A percentile compares a stretch with the other conserved stretches of the same genome.
Evolutionary conservation across 2,888 invertebrate genomes (phyloP).

Genomic region (Lasioglossum villosulum): DNA sequence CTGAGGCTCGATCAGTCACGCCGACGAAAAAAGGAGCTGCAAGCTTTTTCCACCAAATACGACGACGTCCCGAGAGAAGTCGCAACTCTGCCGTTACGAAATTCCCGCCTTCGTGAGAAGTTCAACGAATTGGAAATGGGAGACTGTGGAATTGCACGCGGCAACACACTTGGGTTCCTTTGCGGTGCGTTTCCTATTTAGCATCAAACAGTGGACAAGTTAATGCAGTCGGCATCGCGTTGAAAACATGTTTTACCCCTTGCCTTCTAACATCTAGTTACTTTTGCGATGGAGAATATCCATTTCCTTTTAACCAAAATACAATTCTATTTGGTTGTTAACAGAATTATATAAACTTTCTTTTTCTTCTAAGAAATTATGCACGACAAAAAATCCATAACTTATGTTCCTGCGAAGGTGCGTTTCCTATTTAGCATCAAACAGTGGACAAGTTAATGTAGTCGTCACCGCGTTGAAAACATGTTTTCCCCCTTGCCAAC

Average conservation of each 20-base stretch:
- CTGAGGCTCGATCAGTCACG: slow-evolving; percentile 31
- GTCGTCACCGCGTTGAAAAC: too few relatives aligned
- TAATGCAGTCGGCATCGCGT: not conserved
- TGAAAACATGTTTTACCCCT: not conserved
- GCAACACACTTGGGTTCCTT: not conserved
- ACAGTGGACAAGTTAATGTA: too few relatives aligned
- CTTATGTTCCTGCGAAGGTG: too few relatives aligned
- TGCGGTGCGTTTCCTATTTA: not conserved
- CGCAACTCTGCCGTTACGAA: slow-evolving; percentile 46
- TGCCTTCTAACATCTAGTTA: not conserved
- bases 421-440: too few relatives aligned
- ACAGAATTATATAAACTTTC: too few relatives aligned
- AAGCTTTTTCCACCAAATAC: slow-evolving; percentile 6
- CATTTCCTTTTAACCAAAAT: too few relatives aligned
- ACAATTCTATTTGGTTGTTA: too few relatives aligned
- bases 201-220: not conserved
- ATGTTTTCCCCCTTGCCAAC: too few relatives aligned
- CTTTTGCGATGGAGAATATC: too few relatives aligned
- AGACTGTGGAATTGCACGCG: not conserved
- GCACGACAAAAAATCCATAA: too few relatives aligned
- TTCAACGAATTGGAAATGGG: slow-evolving; percentile 41
- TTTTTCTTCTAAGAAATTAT: too few relatives aligned
- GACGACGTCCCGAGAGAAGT: slow-evolving; percentile 12
- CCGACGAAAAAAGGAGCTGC: slow-evolving; percentile 4
- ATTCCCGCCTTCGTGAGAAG: slow-evolving; percentile 38